phyloP scores from a whole-genome alignment of 2,888 invertebrate genomes.

The Acanthococcus lagerstroemiae region DNA sequence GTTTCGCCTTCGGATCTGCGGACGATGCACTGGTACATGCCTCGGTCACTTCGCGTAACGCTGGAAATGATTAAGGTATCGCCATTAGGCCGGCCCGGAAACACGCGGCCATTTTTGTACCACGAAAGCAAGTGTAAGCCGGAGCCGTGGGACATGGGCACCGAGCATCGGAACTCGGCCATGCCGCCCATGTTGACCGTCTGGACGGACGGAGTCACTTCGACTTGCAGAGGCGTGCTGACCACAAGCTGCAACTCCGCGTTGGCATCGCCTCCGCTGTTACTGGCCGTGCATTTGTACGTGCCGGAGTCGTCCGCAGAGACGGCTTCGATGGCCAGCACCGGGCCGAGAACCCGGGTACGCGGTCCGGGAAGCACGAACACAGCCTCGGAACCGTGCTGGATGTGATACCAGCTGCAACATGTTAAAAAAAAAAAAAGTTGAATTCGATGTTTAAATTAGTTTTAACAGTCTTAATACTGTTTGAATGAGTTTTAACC shows the following conservation, averaged over 20 bases:
- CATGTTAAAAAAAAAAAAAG: conserved; percentile 4
- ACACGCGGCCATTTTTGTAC: conserved; percentile 48
- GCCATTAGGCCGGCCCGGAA: conserved; percentile 55
- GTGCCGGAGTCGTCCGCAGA: conserved; percentile 58
- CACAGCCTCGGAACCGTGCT: conserved; percentile 54
- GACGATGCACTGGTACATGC: conserved; percentile 68
- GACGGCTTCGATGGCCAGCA: conserved; percentile 59
- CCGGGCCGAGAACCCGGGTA: conserved; percentile 55
- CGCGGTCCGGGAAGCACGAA: conserved; percentile 53
- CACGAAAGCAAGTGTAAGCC: conserved; percentile 48
- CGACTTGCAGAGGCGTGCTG: conserved; percentile 51
- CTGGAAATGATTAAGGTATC: conserved; percentile 55
- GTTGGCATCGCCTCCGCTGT: conserved; percentile 59
- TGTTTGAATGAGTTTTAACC: no score
- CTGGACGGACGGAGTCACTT: conserved; percentile 45
- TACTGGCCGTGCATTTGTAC: conserved; percentile 59
- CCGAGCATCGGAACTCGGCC: conserved; percentile 59
- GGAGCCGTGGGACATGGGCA: conserved; percentile 47
- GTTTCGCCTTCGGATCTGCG: conserved; percentile 61
- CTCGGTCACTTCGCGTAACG: conserved; percentile 60
- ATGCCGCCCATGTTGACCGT: conserved; percentile 62
- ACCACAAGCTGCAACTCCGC: conserved; percentile 57
- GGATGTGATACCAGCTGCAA: conserved; percentile 57
- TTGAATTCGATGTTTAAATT: background rate
- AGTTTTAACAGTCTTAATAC: no score